phyloP scores from a whole-genome alignment of 2,113 vertebrate species.

The Laticauda colubrina region DNA sequence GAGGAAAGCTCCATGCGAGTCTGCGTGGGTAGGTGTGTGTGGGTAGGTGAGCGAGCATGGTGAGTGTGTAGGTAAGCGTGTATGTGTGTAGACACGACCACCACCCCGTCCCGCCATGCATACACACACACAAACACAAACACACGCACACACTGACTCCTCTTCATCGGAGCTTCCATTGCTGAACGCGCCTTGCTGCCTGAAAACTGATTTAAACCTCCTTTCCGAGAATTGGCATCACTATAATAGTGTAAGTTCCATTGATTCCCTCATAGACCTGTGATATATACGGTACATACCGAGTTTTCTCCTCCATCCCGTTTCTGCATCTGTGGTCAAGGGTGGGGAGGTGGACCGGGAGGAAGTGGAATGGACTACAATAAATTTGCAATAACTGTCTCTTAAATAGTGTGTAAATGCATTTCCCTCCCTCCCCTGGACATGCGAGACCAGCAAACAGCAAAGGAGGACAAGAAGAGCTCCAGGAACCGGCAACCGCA shows the following conservation, averaged over 20 bases:
- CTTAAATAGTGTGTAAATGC: conserved; percentile 55
- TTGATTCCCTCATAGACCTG: neutral
- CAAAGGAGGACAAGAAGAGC: neutral
- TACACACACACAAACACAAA: neutral
- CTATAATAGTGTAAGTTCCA: neutral
- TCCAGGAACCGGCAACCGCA: neutral
- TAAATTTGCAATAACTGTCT: conserved; percentile 25
- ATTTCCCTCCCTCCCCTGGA: neutral
- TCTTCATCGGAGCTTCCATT: neutral
- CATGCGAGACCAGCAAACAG: conserved; percentile 19
- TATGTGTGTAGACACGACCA: neutral
- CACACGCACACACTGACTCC: neutral
- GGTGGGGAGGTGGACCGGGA: neutral
- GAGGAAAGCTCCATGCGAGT: neutral
- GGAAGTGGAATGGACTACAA: conserved; percentile 24
- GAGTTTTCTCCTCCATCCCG: neutral
- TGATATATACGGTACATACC: neutral
- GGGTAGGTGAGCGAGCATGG: neutral
- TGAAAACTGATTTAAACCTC: conserved; percentile 18
- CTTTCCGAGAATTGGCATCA: neutral
- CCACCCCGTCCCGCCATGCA: neutral
- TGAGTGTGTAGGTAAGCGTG: neutral
- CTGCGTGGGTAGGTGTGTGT: neutral
- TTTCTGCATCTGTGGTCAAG: neutral
- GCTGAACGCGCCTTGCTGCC: conserved; percentile 1